Base-by-base conservation (phyloP, 2,888 invertebrate genomes). In the Bhutanitis thaidina region DNA sequence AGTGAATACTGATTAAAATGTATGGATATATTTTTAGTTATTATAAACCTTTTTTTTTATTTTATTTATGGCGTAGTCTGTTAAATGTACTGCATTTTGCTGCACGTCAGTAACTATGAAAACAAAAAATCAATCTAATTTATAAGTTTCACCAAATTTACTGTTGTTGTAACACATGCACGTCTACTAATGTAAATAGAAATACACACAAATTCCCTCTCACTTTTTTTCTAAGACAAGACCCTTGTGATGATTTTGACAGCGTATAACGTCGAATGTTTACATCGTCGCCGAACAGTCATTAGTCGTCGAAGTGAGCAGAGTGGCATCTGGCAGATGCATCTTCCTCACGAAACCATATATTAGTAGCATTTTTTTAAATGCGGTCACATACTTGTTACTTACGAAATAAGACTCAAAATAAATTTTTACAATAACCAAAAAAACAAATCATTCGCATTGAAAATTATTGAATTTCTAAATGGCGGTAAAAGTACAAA, bases 241-340 rank as follows among this genome's bases (percentile, higher is more conserved):
- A 62, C 63, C 57, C 60, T 68, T 52, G 62, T 80, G 79, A 85
- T 81, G 80, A 72, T 75, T 84, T 77, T 82, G 80, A 83, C 87
- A 83, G 77, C 63, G 58, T 66, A 61, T 59, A 64, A 70, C 71
- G 77, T 69, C 72, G 80, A 84, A 73, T 83, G 82, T 79, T 84
- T 80, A 85, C 81, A 80, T 88, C 87, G 78, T 84, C 88, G 74
- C 81, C 70, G 64, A 67, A 73, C 66, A 75, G 77, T 84, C 87
- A 88, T 89, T 88, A 89, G 89, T 85, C 78, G 79, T 73, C 80
- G 75, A 71, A 69, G 71, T 72, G 61, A 66, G 69, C 70, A 69
- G 64, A 58, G 51, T 66, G 74, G 73, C 88, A 88, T 87, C 84
- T 89, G 87, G 77, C 67, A 61, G 65, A 80, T 65, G 69, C 64